phyloP scores from a whole-genome alignment of 2,797 vertebrate species.

The Enteromius mattozi region DNA sequence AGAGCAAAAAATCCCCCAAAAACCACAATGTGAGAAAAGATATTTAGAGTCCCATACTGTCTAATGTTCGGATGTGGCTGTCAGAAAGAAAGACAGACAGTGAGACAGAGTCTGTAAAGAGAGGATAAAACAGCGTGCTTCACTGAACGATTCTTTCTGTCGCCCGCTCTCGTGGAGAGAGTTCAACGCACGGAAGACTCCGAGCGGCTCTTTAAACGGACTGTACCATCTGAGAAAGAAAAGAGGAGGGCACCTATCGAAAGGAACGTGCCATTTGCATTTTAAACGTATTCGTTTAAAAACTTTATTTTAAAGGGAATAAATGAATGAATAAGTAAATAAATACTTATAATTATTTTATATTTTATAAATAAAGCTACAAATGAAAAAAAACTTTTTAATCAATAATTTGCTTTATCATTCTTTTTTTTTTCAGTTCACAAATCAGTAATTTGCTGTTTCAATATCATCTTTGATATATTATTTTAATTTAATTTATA shows the following conservation, averaged over 20 bases:
- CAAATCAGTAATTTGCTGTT: not conserved
- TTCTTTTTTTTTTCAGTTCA: not conserved
- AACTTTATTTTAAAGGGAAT: not conserved
- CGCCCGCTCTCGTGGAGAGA: slow-evolving; percentile 46
- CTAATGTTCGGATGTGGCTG: slow-evolving; percentile 10
- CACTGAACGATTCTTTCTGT: slow-evolving; percentile 1
- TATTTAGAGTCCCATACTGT: slow-evolving; percentile 32
- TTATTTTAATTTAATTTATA: not conserved
- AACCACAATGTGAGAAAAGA: not conserved
- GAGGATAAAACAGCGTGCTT: slow-evolving; percentile 15
- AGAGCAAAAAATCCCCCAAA: slow-evolving; percentile 44
- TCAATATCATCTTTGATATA: not conserved
- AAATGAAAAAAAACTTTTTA: not conserved
- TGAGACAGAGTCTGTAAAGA: slow-evolving; percentile 5
- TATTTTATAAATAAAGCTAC: not conserved
- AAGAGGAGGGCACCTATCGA: slow-evolving; percentile 33
- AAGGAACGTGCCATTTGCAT: not conserved
- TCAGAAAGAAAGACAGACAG: slow-evolving; percentile 15
- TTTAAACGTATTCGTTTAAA: not conserved
- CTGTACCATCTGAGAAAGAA: slow-evolving; percentile 85
- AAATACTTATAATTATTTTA: not conserved
- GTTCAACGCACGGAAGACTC: slow-evolving; percentile 75
- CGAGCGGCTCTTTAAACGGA: slow-evolving; percentile 85
- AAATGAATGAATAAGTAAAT: not conserved
- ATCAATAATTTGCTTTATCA: not conserved